Evolutionary conservation across 2,113 vertebrate species (phyloP), one percentile per base, ranked within the genome.

Genomic region (Motacilla tschutschensis): DNA sequence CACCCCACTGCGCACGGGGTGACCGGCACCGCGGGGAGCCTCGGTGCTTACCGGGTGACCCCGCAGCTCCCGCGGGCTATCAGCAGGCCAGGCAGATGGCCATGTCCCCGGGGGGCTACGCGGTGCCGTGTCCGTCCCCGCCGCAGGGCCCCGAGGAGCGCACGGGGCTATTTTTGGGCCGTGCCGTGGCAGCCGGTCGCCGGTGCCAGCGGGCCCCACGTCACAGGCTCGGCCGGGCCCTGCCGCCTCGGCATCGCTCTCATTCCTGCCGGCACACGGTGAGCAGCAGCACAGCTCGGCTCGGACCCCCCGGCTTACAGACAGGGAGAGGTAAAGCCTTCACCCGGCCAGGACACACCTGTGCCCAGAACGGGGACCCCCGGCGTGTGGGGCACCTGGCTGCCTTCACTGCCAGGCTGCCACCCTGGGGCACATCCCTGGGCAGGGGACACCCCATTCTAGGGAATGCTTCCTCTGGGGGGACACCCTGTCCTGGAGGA

Each of bases 241-340:
- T 8, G 50, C 51, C 11, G 66, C 54, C 54, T 12, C 64, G 18
- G 59, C 53, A 25, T 28, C 67, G 40, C 36, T 12, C 59, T 33
- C 80, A 5, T 54, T 90, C 80, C 87, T 46, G 79, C 53, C 25
- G 12, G 44, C 67, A n/a, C 53, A 7, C 35, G 3, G 83, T 47
- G 47, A 92, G 81, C 84, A 18, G 81, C 77, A 18, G 89, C 70
- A 25, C 77, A 12, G 72, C 76, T 44, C 29, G n/a, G 31, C 83
- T 62, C 72, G 18, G 74, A 55, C 15, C 26, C 65, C 66, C 57
- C 58, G 6, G 10, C 69, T 36, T 4, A 17, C 69, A 29, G 21
- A 64, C 50, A 3, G 84, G 77, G 20, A 90, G 73, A 94, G 92
- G 90, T 92, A 94, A 94, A 75, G 38, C 77, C 77, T 83, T 72